phyloP scores from a whole-genome alignment of 2,888 invertebrate species.

The Ramazzottius varieornatus region DNA sequence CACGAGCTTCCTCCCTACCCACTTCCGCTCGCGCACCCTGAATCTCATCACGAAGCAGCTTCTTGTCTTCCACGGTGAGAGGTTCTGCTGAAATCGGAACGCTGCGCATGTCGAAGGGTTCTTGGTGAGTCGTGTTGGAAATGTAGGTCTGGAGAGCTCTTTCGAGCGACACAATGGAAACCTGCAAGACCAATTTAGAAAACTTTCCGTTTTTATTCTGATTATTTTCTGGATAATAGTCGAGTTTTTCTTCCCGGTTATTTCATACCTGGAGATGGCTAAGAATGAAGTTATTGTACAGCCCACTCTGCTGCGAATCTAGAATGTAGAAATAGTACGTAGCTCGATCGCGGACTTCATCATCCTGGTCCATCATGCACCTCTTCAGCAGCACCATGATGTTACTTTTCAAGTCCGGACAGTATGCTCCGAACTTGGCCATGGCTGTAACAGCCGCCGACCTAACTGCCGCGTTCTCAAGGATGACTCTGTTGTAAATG shows the following conservation, averaged over 20 bases:
- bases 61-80: slow-evolving; percentile 26
- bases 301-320: slow-evolving; percentile 30
- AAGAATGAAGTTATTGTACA: slow-evolving; percentile 43
- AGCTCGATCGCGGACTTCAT: slow-evolving; percentile 90
- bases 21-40: background rate
- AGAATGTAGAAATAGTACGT: slow-evolving; percentile 77
- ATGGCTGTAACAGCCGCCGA: slow-evolving; percentile 92
- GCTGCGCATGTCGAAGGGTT: slow-evolving; percentile 53
- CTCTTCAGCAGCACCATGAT: slow-evolving; percentile 53
- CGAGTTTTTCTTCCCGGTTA: too few relatives aligned
- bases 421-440: slow-evolving; percentile 87
- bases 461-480: slow-evolving; percentile 78
- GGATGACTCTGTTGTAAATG: slow-evolving; percentile 50
- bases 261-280: slow-evolving; percentile 20
- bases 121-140: slow-evolving; percentile 38
- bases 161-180: slow-evolving; percentile 65
- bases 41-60: slow-evolving; percentile 12
- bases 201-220: too few relatives aligned
- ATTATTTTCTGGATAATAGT: too few relatives aligned
- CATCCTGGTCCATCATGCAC: slow-evolving; percentile 83
- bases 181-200: slow-evolving; percentile 22
- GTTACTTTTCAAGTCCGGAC: slow-evolving; percentile 59
- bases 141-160: slow-evolving; percentile 52
- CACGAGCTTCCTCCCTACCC: slow-evolving; percentile 9
- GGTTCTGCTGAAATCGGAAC: slow-evolving; percentile 43